Base-by-base conservation (phyloP, 1,140 invertebrate species). In the Drosophila baimaii region DNA sequence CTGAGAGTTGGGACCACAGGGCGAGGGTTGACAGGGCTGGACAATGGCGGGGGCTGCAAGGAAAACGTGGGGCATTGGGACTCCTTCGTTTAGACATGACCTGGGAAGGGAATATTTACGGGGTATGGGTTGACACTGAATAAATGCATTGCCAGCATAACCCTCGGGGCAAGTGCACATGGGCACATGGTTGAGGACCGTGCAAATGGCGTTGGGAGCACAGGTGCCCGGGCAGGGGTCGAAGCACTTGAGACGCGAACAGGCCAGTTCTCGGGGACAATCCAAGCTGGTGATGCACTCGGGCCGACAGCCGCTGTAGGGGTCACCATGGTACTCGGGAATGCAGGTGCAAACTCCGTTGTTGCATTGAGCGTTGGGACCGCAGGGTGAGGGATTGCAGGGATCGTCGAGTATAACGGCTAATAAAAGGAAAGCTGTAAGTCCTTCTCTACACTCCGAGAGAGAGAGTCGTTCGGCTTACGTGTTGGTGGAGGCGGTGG, bases 241-340 rank as follows among this genome's bases (percentile, higher is more conserved):
- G 39, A 94, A 93, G 80, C 96, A 97, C 92, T 97, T 97, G 83
- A 96, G 96, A 81, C 95, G 96, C 21, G 96, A 93, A 80, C 96
- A 97, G 8, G 96, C 95, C 73, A 94, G 95, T 37, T 94, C 94
- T 15, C 94, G 93, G 55, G 95, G 93, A 76, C 97, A 97, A 77
- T 98, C 96, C 19, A 95, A 94, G 88, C 97, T 97, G 10, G 95
- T 95, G 1, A 97, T 95, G 88, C 96, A 97, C 93, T 97, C 96
- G 3, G 96, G 96, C 79, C 96, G 94, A 88, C 96, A 97, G 10
- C 96, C 96, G 12, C 94, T 94, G 79, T 97, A 97, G 19, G 96
- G 96, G 92, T 97, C 96, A 25, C 96, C 96, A 71, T 95, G 96
- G 86, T 96, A 97, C 84, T 96, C 96, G 1, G 95, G 93, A 57